phyloP scores from a whole-genome alignment of 2,888 invertebrate genomes.

The Sinohyriopsis cumingii region DNA sequence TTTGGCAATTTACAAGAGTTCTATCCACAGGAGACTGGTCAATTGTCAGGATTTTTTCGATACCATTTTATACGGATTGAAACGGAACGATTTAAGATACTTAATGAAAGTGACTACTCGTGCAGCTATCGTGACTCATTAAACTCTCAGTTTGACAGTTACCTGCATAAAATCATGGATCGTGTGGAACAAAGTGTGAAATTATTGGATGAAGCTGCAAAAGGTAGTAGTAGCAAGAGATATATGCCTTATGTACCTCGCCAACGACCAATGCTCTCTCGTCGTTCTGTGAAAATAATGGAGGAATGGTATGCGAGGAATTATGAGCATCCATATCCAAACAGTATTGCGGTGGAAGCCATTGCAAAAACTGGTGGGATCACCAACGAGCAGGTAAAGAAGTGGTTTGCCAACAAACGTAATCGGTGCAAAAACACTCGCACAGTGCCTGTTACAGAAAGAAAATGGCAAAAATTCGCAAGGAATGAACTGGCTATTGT shows the following conservation, averaged over 20 bases:
- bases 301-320: constrained; percentile 56
- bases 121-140: constrained; percentile 33
- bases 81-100: too few species aligned
- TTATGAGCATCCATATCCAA: constrained; percentile 59
- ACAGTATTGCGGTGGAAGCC: constrained; percentile 34
- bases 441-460: constrained; percentile 24
- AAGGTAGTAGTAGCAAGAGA: too few species aligned
- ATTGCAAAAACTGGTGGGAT: constrained; percentile 49
- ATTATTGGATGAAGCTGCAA: constrained; percentile 26
- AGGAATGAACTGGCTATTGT: too few species aligned
- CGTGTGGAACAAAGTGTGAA: constrained; percentile 38
- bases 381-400: constrained; percentile 33
- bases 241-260: too few species aligned
- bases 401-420: constrained; percentile 65
- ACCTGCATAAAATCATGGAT: constrained; percentile 44
- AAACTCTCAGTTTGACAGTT: constrained; percentile 46
- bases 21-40: constrained; percentile 37
- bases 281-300: constrained; percentile 42
- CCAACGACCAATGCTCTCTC: too few species aligned
- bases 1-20: constrained; percentile 25
- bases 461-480: too few species aligned
- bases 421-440: constrained; percentile 53
- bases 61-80: constrained; percentile 44
- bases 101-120: constrained; percentile 32
- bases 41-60: constrained; percentile 37